Base-by-base conservation (phyloP, 2,797 vertebrate genomes). In the Euthynnus affinis region DNA sequence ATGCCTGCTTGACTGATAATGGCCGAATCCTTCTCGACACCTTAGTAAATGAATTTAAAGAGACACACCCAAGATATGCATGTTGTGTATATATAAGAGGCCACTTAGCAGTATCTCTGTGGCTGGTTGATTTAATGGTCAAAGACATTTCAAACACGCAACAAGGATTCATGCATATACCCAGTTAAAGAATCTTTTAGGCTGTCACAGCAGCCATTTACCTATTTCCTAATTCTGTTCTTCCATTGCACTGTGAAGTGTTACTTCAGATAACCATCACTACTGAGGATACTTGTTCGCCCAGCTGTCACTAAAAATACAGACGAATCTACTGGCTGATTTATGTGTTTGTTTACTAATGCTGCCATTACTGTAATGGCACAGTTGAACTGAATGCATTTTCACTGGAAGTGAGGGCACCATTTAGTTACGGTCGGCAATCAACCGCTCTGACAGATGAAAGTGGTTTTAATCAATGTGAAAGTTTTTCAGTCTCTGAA, bases 1-100 rank as follows among this genome's bases (percentile, higher is more conserved):
- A 64, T 67, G 32, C 40, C 37, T 68, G 51, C 66, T 76, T 58
- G 37, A 74, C 40, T 67, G n/a, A 87, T 77, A 86, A 77, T 79
- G 34, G 62, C 44, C 60, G 49, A 72, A 69, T 71, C 73, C 27
- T 25, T 78, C 37, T 61, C 6, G 37, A 71, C n/a, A 40, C 23
- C 29, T 77, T 5, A 48, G 37, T 62, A 60, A 86, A 84, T 40
- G 64, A 46, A 52, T 67, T 37, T 15, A 62, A 59, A 67, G 25
- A 66, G 40, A 44, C 52, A 55, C 55, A 22, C 42, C 22, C 34
- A n/a, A 63, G 32, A 58, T 13, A 13, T 27, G 14, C 12, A 42
- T 10, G 10, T 53, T 76, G 25, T 53, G 44, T 23, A 17, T 48
- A 23, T 20, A 57, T 63, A 49, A 63, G 6, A 70, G 1, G 23